Conservation (phyloP, 2,113 vertebrate species). For the Coptodon rendalli region DNA sequence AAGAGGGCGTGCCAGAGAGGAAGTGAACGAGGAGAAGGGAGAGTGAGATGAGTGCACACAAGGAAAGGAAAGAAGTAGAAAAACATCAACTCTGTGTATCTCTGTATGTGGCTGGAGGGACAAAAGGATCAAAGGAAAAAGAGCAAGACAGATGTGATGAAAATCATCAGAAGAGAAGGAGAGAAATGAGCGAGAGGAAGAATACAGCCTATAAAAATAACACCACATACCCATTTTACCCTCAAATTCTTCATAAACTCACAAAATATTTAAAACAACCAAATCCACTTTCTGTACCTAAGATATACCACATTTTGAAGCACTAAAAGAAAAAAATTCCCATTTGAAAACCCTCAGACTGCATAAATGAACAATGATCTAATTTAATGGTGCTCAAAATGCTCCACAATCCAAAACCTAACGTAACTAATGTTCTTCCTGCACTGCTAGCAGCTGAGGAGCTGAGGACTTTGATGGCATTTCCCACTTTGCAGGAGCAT, state of each 20-base stretch:
- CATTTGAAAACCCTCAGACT: not conserved
- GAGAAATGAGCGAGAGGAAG: not conserved
- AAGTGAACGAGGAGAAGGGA: not conserved
- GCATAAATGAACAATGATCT: not conserved
- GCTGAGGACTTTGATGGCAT: not conserved
- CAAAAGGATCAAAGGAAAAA: not conserved
- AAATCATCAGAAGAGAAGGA: not conserved
- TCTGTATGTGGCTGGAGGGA: not conserved
- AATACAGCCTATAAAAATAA: not conserved
- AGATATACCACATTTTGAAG: not conserved
- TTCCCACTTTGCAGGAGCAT: not conserved
- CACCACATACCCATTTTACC: rapidly evolving
- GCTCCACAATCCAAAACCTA: not conserved
- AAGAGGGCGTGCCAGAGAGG: not conserved
- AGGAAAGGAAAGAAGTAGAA: not conserved
- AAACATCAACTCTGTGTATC: not conserved
- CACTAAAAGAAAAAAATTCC: not conserved
- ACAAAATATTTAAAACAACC: not conserved
- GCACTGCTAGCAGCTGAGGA: not conserved
- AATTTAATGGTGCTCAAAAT: not conserved
- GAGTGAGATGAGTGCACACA: not conserved
- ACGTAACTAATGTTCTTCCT: not conserved
- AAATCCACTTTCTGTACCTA: not conserved
- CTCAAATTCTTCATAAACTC: not conserved
- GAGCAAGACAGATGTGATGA: not conserved